Evolutionary conservation across 2,888 invertebrate species (phyloP).

Genomic region (Mechanitis messenoides): DNA sequence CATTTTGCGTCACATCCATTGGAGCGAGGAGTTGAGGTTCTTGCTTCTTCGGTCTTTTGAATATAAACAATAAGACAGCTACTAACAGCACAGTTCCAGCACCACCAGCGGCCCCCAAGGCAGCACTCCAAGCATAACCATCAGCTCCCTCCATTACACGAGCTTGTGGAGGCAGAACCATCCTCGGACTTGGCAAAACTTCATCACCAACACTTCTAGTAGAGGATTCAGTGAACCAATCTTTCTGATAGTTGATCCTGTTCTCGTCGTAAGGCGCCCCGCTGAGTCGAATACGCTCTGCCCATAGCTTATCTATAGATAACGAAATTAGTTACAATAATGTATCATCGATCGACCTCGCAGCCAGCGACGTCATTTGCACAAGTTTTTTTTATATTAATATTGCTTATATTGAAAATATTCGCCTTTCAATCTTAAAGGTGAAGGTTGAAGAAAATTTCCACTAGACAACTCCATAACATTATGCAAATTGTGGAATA

Average conservation of each 20-base stretch:
- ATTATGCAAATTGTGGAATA: constrained; percentile 48
- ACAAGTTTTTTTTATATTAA: constrained; percentile 27
- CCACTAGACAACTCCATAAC: constrained; percentile 38
- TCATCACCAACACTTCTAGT: constrained; percentile 19
- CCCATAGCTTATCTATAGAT: constrained; percentile 70
- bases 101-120: constrained; percentile 58
- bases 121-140: constrained; percentile 59
- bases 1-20: constrained; percentile 60
- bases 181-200: background rate
- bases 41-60: constrained; percentile 51
- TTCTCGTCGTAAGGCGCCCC: constrained; percentile 49
- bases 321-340: constrained; percentile 62
- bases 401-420: background rate
- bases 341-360: constrained; percentile 55
- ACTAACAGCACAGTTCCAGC: constrained; percentile 60
- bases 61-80: constrained; percentile 53
- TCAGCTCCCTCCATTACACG: constrained; percentile 38
- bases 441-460: constrained; percentile 20
- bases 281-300: constrained; percentile 46
- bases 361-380: constrained; percentile 29
- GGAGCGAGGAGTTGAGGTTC: constrained; percentile 55
- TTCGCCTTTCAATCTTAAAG: background rate
- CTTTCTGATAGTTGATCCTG: constrained; percentile 33
- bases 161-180: constrained; percentile 39
- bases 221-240: constrained; percentile 31